Conservation (phyloP, 2,113 vertebrate species). For the Xenotilapia flavipinnis region DNA sequence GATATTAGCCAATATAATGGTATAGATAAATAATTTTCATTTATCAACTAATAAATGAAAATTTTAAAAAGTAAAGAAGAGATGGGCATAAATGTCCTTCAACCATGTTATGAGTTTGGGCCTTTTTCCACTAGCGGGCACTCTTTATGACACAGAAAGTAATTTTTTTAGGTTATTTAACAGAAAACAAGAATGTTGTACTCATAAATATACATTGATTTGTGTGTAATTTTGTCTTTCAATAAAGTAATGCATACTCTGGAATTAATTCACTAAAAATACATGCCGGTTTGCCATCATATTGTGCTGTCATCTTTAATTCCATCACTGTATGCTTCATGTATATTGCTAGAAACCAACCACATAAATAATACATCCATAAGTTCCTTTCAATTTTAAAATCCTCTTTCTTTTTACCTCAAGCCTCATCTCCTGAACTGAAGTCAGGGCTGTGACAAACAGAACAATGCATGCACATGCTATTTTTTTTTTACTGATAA, state of each 20-base stretch:
- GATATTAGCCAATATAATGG: neutral
- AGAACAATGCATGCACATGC: neutral
- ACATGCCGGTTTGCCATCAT: neutral
- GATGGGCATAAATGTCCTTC: neutral
- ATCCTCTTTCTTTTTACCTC: neutral
- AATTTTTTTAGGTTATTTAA: neutral
- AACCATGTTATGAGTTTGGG: neutral
- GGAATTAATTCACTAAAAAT: neutral
- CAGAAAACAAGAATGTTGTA: neutral
- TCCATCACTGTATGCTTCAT: neutral
- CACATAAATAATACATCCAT: neutral
- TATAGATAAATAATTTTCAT: neutral
- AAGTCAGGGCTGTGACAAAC: neutral
- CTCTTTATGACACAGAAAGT: neutral
- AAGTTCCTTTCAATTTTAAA: neutral
- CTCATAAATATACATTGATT: neutral
- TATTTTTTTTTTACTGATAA: neutral
- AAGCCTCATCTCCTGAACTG: neutral
- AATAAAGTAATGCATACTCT: neutral
- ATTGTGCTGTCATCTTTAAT: neutral
- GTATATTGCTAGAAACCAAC: neutral
- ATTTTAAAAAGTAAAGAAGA: neutral
- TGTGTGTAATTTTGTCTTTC: neutral
- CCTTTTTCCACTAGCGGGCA: neutral
- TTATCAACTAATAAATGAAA: neutral